phyloP scores from a whole-genome alignment of 2,888 invertebrate species.

The Melinaea marsaeus region DNA sequence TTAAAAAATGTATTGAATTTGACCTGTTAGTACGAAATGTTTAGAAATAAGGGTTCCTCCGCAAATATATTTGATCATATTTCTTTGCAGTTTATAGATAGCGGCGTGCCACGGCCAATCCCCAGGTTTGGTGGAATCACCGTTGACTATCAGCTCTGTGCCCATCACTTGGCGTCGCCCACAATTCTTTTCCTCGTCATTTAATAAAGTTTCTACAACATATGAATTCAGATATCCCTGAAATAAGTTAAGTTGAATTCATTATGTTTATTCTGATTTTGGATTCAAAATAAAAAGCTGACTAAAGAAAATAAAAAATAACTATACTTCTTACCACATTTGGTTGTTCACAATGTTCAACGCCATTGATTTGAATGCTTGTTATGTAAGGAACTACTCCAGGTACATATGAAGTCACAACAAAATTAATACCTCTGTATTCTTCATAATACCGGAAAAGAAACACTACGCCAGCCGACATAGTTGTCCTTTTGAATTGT shows the following conservation, averaged over 20 bases:
- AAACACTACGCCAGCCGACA: background rate
- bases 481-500: background rate
- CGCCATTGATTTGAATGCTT: conserved; percentile 17
- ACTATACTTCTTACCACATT: conserved; percentile 15
- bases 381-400: conserved; percentile 22
- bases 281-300: too few species aligned
- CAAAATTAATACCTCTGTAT: conserved; percentile 1
- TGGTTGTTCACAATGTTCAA: conserved; percentile 19
- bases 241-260: background rate
- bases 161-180: conserved; percentile 48
- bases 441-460: background rate
- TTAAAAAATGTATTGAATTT: conserved; percentile 2
- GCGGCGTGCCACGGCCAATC: conserved; percentile 69
- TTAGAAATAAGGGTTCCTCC: conserved; percentile 57
- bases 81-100: conserved; percentile 42
- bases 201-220: conserved; percentile 3
- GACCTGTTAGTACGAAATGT: conserved; percentile 53
- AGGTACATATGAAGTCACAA: conserved; percentile 7
- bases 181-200: conserved; percentile 35
- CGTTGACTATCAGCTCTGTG: conserved; percentile 53
- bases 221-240: background rate
- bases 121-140: conserved; percentile 49
- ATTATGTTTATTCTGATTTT: too few species aligned
- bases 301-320: too few species aligned
- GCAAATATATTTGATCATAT: conserved; percentile 48